Conservation (phyloP, 2,797 vertebrate species). For the Pipistrellus pygmaeus region DNA sequence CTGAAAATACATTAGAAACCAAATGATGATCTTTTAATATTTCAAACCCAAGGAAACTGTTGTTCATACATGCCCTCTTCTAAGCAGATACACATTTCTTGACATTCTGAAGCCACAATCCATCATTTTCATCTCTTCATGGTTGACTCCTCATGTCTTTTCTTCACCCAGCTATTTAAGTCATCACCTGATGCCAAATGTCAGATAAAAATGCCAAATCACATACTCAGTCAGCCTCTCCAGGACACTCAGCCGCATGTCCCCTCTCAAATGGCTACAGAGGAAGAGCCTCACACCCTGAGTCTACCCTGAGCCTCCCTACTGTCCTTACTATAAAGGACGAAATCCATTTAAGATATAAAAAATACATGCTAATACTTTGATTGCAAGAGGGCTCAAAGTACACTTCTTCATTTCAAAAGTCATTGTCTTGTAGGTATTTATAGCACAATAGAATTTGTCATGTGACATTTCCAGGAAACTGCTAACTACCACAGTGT, state of each 20-base stretch:
- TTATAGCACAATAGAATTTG: slow-evolving; percentile 69
- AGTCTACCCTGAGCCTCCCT: neutral
- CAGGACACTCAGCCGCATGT: slow-evolving; percentile 60
- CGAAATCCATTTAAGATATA: neutral
- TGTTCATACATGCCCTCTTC: slow-evolving; percentile 23
- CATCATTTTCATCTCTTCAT: slow-evolving; percentile 73
- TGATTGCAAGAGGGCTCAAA: slow-evolving; percentile 36
- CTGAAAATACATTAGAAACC: neutral
- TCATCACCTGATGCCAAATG: slow-evolving; percentile 67
- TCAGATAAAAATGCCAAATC: slow-evolving; percentile 77
- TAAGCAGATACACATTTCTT: slow-evolving; percentile 55
- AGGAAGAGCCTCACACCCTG: slow-evolving; percentile 41
- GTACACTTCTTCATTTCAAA: slow-evolving; percentile 26
- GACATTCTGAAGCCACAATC: slow-evolving; percentile 65
- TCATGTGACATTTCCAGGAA: slow-evolving; percentile 66
- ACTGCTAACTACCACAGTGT: neutral
- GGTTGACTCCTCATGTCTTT: slow-evolving; percentile 68
- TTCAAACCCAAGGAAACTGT: slow-evolving; percentile 40
- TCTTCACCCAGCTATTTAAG: slow-evolving; percentile 78
- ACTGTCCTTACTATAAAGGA: neutral
- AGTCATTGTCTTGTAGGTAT: slow-evolving; percentile 65
- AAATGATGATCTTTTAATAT: slow-evolving; percentile 47
- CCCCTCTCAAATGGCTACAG: slow-evolving; percentile 62
- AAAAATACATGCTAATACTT: neutral
- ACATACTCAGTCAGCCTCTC: slow-evolving; percentile 57